These are phyloP conservation scores for Tinamus guttatus DNA, from an alignment of 2,113 vertebrate species.

Conservation along the genomic window DNA sequence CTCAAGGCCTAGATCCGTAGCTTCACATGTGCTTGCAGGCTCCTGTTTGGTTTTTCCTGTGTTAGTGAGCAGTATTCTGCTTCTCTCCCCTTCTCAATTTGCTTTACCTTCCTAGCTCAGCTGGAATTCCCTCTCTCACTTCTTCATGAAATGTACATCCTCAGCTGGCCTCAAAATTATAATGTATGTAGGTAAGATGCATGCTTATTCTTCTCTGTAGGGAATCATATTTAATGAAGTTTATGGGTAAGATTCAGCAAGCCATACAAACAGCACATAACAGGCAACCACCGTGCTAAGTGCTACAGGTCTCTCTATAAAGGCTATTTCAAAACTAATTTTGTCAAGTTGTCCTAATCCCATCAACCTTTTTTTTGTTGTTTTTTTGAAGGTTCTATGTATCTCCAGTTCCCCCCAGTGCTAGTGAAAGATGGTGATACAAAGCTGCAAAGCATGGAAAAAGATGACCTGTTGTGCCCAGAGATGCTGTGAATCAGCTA, in stretches of 20 bases:
- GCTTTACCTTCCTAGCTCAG: not conserved
- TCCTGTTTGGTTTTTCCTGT: slow-evolving; percentile 12
- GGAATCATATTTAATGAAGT: not conserved
- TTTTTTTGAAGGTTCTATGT: not conserved
- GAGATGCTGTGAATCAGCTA: not conserved
- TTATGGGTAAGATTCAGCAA: slow-evolving; percentile 11
- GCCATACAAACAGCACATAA: not conserved
- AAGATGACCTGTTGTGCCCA: not conserved
- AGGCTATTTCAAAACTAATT: not conserved
- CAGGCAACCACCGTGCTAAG: not conserved
- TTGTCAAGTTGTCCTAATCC: not conserved
- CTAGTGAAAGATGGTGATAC: not conserved
- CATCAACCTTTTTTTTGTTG: not conserved
- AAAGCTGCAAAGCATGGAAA: too few species aligned
- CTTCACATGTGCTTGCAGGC: slow-evolving; percentile 11
- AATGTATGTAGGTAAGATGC: not conserved
- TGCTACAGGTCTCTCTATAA: not conserved
- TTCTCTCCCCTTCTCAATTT: not conserved
- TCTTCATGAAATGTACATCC: not conserved
- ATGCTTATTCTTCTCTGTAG: not conserved
- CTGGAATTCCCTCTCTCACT: not conserved
- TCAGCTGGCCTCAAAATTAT: not conserved
- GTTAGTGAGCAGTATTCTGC: not conserved
- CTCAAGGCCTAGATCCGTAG: not conserved
- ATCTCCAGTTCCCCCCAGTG: not conserved